Base-by-base conservation (phyloP, 1,140 invertebrate genomes). In the Rhopalosiphum padi region DNA sequence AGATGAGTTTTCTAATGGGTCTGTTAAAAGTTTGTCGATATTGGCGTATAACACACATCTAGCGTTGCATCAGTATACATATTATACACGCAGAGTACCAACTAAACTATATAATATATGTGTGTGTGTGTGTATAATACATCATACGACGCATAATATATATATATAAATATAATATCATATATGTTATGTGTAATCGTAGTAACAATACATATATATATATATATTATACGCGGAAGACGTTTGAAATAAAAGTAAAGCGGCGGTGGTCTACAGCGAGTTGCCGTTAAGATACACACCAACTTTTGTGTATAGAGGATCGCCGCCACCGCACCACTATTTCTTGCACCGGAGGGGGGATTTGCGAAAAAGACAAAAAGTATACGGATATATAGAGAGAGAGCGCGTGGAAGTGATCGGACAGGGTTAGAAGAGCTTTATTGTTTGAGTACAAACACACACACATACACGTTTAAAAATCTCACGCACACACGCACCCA, bases 1-100 rank as follows among this genome's bases (percentile, higher is more conserved):
- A 43, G 86, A 51, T 51, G n/a, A 88, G 86, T 48, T 51, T 88
- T 35, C 46, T 88, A 51, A 88, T 35, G 86, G 86, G n/a, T 88
- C n/a, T 48, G 86, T 88, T 88, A 88, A 88, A 88, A 51, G 86
- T 88, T 88, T 35, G 86, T 51, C 86, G 86, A 88, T 88, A 88
- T 9, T 30, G n/a, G 46, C 86, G 30, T 15, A 88, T 51, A 4
- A 43, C 37, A 51, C 48, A 15, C 48, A 18, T 51, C 48, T 51
- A 43, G 83, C 43, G 60, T 2, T 41, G 41, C 3, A 41, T 41
- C 30, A 68, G 30, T 5, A 4, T n/a, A 68, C 4, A 68, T 15
- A 68, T n/a, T n/a, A 68, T n/a, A 68, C 30, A 68, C 60, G 15
- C 41, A 55, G 53, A 7, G 25, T 60, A 60, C 25, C 53, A 41